phyloP scores from a whole-genome alignment of 2,888 invertebrate species.

The Himalopsyche kuldschensis region DNA sequence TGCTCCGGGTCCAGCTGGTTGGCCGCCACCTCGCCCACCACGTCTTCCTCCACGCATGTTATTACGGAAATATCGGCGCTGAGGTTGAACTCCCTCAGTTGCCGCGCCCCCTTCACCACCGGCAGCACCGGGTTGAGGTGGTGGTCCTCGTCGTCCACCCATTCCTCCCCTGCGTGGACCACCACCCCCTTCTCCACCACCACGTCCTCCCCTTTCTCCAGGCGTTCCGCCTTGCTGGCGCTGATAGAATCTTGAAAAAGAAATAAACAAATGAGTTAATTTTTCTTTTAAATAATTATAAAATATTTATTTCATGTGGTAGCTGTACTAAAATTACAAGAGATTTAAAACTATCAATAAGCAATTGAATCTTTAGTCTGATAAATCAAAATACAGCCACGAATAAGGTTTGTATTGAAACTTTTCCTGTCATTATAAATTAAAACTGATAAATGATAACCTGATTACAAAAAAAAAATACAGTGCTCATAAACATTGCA shows the following conservation, averaged over 20 bases:
- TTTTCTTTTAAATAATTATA: no score
- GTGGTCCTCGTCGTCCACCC: constrained; percentile 50
- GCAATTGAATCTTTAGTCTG: no score
- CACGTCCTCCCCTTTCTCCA: constrained; percentile 48
- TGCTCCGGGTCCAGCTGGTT: background rate
- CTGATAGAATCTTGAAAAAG: constrained; percentile 50
- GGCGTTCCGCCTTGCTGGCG: constrained; percentile 45
- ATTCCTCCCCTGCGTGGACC: constrained; percentile 56
- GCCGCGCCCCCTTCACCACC: constrained; percentile 50
- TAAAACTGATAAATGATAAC: no score
- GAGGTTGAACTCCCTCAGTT: constrained; percentile 52
- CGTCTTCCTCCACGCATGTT: constrained; percentile 73
- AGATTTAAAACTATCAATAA: no score
- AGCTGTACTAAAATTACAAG: no score
- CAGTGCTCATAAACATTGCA: no score
- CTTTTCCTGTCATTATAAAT: no score
- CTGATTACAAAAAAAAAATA: background rate
- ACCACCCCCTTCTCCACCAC: constrained; percentile 55
- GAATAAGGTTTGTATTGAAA: background rate
- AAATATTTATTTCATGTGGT: no score
- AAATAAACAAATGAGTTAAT: background rate
- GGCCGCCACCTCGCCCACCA: constrained; percentile 45
- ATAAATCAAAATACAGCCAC: no score
- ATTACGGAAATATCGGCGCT: constrained; percentile 71
- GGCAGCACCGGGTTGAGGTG: constrained; percentile 55